Conservation (phyloP, 2,797 vertebrate species). For the Anas georgica region DNA sequence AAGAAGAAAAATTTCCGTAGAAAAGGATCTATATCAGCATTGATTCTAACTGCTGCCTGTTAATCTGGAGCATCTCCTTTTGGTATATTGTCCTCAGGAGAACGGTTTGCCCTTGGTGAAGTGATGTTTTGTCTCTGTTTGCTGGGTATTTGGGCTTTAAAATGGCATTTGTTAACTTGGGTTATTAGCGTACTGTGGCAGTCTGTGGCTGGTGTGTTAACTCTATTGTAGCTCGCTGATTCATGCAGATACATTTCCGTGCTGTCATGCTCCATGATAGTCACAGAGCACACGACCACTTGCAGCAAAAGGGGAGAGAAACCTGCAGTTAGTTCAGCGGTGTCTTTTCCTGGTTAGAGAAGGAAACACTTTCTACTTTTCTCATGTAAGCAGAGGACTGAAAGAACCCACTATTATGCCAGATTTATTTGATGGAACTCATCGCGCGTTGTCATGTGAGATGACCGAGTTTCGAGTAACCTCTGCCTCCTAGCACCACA, state of each 20-base stretch:
- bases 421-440: not conserved
- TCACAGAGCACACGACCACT: not conserved
- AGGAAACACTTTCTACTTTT: not conserved
- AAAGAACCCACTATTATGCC: constrained; percentile 19
- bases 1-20: not conserved
- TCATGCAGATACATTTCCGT: not conserved
- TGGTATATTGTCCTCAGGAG: constrained; percentile 1
- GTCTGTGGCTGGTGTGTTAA: not conserved
- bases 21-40: not conserved
- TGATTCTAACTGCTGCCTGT: not conserved
- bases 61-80: not conserved
- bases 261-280: not conserved
- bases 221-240: not conserved
- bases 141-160: constrained; percentile 18
- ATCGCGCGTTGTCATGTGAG: not conserved
- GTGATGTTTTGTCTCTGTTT: not conserved
- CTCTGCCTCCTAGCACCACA: not conserved
- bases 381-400: not conserved
- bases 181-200: not conserved
- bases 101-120: not conserved
- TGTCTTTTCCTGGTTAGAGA: constrained; percentile 6
- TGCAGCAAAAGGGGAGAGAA: constrained; percentile 10
- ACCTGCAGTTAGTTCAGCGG: not conserved
- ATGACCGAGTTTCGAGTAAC: not conserved
- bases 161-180: not conserved